These are phyloP conservation scores for Phrynosoma blainvillii DNA, from an alignment of 2,113 vertebrate genomes.

Conservation along the genomic window DNA sequence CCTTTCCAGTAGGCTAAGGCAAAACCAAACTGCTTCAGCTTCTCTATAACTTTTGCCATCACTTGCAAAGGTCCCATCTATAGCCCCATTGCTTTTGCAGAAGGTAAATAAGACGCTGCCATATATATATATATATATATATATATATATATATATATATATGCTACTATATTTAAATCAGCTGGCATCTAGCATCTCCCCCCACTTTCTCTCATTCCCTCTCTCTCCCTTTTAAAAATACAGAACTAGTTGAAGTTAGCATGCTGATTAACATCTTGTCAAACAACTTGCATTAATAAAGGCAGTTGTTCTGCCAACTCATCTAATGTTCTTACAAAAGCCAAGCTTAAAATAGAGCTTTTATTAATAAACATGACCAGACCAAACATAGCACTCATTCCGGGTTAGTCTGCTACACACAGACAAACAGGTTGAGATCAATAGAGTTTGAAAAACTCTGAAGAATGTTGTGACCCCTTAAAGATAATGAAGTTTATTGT, in stretches of 20 bases:
- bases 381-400: accelerated
- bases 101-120: too few relatives aligned
- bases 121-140: too few relatives aligned
- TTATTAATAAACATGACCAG: conserved; percentile 27
- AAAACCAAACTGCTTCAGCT: background rate
- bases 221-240: conserved; percentile 6
- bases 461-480: background rate
- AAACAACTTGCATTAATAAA: conserved; percentile 41
- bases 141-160: too few relatives aligned
- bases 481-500: too few relatives aligned
- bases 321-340: conserved; percentile 12
- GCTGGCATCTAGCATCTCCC: background rate
- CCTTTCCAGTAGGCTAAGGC: background rate
- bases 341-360: conserved; percentile 42
- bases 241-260: conserved; percentile 5
- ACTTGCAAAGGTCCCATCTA: background rate
- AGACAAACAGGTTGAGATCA: background rate
- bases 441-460: background rate
- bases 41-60: background rate
- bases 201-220: background rate
- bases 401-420: background rate
- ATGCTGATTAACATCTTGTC: conserved; percentile 6
- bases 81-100: background rate
- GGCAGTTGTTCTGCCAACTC: conserved; percentile 1
- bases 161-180: background rate